Evolutionary conservation across 2,888 invertebrate genomes (phyloP).

Genomic region (Iselma pallidipennis): DNA sequence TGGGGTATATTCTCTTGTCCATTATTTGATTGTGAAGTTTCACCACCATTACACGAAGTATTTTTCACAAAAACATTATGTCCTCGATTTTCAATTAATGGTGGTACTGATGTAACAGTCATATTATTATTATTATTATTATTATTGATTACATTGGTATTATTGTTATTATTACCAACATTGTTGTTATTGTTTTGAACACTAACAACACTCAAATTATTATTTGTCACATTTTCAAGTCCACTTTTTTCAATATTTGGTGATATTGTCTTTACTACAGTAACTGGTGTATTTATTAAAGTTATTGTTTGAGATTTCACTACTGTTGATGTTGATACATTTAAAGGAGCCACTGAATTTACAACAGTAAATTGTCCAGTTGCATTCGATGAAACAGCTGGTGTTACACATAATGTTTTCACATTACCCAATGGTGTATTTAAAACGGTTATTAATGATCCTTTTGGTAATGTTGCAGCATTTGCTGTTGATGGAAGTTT

Average conservation of each 20-base stretch:
- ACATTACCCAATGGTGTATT: conserved; percentile 53
- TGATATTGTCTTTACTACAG: conserved; percentile 49
- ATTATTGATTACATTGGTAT: neutral
- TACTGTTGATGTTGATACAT: conserved; percentile 42
- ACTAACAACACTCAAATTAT: conserved; percentile 15
- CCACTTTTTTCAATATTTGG: conserved; percentile 25
- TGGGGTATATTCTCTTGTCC: conserved; percentile 41
- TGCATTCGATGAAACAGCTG: conserved; percentile 45
- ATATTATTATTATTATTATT: conserved; percentile 6
- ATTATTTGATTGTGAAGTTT: conserved; percentile 1
- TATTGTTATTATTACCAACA: neutral
- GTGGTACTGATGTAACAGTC: conserved; percentile 29
- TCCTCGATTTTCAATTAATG: conserved; percentile 43
- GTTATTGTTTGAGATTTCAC: conserved; percentile 51
- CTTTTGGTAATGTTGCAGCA: conserved; percentile 31
- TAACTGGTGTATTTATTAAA: conserved; percentile 51
- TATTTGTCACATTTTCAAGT: conserved; percentile 17
- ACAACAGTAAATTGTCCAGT: conserved; percentile 51
- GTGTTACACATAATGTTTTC: conserved; percentile 51
- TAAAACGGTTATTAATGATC: conserved; percentile 53
- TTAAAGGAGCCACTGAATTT: conserved; percentile 48
- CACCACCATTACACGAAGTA: conserved; percentile 24
- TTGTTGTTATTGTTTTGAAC: conserved; percentile 7
- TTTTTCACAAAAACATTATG: conserved; percentile 56
- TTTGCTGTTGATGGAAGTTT: conserved; percentile 36